Conservation (phyloP, 1,140 invertebrate genomes). For the Heliconius hewitsoni region DNA sequence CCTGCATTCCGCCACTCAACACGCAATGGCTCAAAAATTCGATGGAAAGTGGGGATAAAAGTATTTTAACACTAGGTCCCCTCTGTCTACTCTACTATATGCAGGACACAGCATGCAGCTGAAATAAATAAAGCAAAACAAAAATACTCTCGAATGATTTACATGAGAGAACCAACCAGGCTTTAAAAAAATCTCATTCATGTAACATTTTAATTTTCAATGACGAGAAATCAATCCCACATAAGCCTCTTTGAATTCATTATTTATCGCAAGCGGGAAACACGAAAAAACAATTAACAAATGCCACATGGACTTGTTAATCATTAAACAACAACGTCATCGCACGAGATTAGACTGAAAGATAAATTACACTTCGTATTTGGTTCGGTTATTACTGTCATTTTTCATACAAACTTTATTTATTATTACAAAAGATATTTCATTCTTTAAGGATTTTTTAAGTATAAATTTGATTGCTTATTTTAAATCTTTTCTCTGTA, state of each 20-base stretch:
- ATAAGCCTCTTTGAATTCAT: constrained; percentile 8
- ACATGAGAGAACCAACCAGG: background rate
- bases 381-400: constrained; percentile 8
- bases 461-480: too few species aligned
- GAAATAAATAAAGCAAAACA: too few species aligned
- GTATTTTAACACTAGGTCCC: too few species aligned
- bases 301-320: constrained; percentile 29
- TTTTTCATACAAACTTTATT: background rate
- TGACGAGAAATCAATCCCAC: constrained; percentile 2
- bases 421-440: too few species aligned
- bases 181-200: constrained; percentile 6
- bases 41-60: too few species aligned
- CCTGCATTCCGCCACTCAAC: too few species aligned
- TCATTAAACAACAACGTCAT: constrained; percentile 64
- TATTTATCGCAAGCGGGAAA: background rate
- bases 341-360: constrained; percentile 65
- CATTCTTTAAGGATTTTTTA: too few species aligned
- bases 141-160: too few species aligned
- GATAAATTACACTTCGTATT: constrained; percentile 55
- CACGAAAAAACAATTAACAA: constrained; percentile 16
- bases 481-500: too few species aligned
- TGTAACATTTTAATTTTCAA: background rate
- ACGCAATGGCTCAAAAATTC: too few species aligned
- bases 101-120: too few species aligned
- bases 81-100: too few species aligned